phyloP scores from a whole-genome alignment of 2,113 vertebrate genomes.

The Thomomys bottae region DNA sequence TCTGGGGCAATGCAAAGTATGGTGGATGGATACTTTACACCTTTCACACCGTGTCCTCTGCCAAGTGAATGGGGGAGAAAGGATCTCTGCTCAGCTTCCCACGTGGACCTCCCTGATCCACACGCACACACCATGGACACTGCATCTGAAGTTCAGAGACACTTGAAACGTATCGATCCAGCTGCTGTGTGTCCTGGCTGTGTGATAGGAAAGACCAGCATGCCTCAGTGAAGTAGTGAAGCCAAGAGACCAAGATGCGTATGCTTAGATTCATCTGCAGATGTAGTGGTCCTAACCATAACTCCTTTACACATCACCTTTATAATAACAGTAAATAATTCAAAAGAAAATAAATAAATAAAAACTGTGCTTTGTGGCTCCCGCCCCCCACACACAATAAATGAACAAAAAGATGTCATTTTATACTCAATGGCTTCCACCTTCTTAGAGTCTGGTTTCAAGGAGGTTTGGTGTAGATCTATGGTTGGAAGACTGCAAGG shows the following conservation, averaged over 20 bases:
- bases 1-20: neutral
- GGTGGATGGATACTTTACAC: neutral
- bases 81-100: conserved; percentile 8
- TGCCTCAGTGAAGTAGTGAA: neutral
- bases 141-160: conserved; percentile 39
- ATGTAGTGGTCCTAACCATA: too few species aligned
- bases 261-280: too few species aligned
- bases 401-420: neutral
- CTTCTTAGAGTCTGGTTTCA: neutral
- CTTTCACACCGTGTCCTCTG: neutral
- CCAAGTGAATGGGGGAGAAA: conserved; percentile 38
- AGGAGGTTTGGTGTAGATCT: neutral
- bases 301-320: too few species aligned
- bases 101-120: neutral
- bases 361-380: too few species aligned
- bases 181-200: conserved; percentile 22
- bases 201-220: conserved; percentile 45
- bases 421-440: neutral
- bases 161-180: conserved; percentile 60
- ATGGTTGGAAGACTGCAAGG: neutral
- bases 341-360: too few species aligned
- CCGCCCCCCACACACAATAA: too few species aligned
- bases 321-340: too few species aligned
- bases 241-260: neutral
- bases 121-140: neutral